A percentile compares a stretch with the other conserved stretches of the same genome.
These are phyloP conservation scores for Callocephalon fimbriatum DNA, from an alignment of 2,113 vertebrate genomes.

Conservation along the genomic window DNA sequence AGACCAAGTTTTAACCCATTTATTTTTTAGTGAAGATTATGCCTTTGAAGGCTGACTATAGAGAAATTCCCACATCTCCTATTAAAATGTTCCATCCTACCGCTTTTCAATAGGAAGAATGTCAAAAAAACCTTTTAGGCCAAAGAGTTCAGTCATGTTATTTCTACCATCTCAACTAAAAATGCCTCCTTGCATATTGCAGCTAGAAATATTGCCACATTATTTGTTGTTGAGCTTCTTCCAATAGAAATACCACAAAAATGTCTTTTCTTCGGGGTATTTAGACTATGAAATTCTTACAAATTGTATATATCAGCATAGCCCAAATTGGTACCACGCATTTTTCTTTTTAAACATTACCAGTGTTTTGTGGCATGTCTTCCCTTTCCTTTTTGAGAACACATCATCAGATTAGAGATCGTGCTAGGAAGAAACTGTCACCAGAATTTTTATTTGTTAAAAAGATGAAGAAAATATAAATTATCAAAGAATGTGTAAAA, in stretches of 20 bases:
- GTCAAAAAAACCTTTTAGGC: slow-evolving; percentile 1
- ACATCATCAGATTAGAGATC: not conserved
- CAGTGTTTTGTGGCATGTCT: slow-evolving; percentile 2
- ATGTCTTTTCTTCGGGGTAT: slow-evolving; percentile 66
- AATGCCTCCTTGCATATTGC: slow-evolving; percentile 59
- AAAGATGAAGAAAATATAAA: not conserved
- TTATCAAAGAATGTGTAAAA: not conserved
- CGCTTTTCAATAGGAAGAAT: slow-evolving; percentile 21
- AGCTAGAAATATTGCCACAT: slow-evolving; percentile 72
- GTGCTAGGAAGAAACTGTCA: not conserved
- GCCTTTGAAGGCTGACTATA: not conserved
- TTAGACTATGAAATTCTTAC: slow-evolving; percentile 64
- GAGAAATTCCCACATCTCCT: slow-evolving; percentile 40
- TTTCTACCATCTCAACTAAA: slow-evolving; percentile 17
- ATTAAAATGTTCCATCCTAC: slow-evolving; percentile 47
- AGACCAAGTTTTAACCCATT: slow-evolving; percentile 3
- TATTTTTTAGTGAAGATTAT: not conserved
- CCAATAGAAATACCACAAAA: slow-evolving; percentile 82
- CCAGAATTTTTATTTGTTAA: not conserved
- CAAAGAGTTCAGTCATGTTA: slow-evolving; percentile 34
- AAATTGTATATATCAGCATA: slow-evolving; percentile 70
- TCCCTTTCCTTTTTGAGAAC: not conserved
- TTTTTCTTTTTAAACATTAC: slow-evolving; percentile 26
- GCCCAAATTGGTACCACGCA: not conserved
- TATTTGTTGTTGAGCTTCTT: slow-evolving; percentile 70